Evolutionary conservation across 30 jellyfish, hydroid and myxozoan species (phyloP), one percentile per base, ranked within the genome.

Genomic region (Pelagia noctiluca): DNA sequence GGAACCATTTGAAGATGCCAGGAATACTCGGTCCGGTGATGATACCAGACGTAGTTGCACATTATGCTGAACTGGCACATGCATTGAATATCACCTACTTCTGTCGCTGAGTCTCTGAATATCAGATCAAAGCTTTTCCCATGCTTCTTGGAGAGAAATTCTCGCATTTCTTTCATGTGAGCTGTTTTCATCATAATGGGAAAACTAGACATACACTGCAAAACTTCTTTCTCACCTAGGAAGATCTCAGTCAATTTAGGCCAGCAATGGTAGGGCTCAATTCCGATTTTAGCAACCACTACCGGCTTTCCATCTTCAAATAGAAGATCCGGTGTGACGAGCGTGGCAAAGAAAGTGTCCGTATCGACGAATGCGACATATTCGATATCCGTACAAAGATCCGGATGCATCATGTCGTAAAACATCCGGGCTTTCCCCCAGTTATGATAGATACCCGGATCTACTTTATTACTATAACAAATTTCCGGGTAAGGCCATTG

Each of bases 1-100:
- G 87, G 87, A 24, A 32, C 76, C 52, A 49, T 18, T 30, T 75
- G 87, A 10, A 75, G 37, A 75, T 52, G 87, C 75, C 75, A 75
- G 12, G 75, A 50, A 33, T 75, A 75, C 26, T 75, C 87, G 12
- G 33, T 36, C 28, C 87, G 47, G 42, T 75, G 87, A 75, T 47
- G 26, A 25, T 53, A 75, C 87, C 87, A 75, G 13, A 75, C 50
- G n/a, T n/a, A n/a, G n/a, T n/a, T n/a, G n/a, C n/a, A n/a, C n/a
- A n/a, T n/a, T n/a, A n/a, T n/a, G n/a, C n/a, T n/a, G n/a, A n/a
- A n/a, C n/a, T n/a, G n/a, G n/a, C n/a, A n/a, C n/a, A n/a, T n/a
- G n/a, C n/a, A 30, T 3, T 21, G 31, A 5, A 48, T 16, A 78
- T 65, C 50, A 29, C 35, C 16, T 31, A 29, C 37, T 35, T 65